Percentiles rank a stretch among this genome's conserved stretches.
Evolutionary conservation across 2,113 vertebrate genomes (phyloP).

Genomic region (Pygoscelis adeliae): DNA sequence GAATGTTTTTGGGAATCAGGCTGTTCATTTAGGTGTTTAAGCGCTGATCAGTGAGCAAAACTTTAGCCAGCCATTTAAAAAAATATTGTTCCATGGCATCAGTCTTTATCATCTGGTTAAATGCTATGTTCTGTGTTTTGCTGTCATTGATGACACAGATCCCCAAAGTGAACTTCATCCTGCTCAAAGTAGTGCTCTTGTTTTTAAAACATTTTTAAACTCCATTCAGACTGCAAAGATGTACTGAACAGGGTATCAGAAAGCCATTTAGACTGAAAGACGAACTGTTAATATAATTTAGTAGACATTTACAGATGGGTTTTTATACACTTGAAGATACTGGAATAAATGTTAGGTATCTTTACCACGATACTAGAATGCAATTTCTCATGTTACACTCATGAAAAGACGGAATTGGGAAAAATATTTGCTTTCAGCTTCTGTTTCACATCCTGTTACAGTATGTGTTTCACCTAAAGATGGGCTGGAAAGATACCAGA

Average conservation of each 20-base stretch:
- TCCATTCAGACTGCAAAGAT: background rate
- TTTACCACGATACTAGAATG: background rate
- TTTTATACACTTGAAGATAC: background rate
- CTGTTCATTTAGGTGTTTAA: background rate
- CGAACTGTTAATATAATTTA: background rate
- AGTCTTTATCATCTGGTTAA: background rate
- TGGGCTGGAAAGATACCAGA: conserved; percentile 38
- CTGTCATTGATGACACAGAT: accelerated
- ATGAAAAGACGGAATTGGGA: background rate
- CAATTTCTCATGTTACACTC: background rate
- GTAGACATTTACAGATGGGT: background rate
- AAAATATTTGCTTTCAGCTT: conserved; percentile 8
- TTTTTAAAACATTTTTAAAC: background rate
- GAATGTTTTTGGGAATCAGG: background rate
- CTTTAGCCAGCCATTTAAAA: background rate
- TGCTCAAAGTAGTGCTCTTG: background rate
- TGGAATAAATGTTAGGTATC: background rate
- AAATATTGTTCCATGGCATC: background rate
- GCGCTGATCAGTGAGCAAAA: background rate
- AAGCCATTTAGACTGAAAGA: background rate
- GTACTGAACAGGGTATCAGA: background rate
- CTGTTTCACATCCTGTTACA: background rate
- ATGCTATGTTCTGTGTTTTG: background rate
- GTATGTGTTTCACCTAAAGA: background rate
- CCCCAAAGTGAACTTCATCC: background rate